Conservation (phyloP, 2,113 vertebrate genomes). For the Amazona vittata region DNA sequence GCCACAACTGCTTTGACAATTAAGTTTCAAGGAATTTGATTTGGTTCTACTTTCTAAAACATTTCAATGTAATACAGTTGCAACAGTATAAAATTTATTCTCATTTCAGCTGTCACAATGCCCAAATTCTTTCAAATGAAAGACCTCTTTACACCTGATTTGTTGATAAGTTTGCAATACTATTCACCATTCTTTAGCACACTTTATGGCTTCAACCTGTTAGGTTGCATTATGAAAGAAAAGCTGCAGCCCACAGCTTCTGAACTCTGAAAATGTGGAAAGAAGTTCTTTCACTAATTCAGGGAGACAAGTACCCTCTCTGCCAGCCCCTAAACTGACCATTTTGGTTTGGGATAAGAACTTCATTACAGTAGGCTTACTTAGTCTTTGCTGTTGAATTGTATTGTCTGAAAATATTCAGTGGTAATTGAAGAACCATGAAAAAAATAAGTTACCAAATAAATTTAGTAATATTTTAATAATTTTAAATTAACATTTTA, state of each 20-base stretch:
- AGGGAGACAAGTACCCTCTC: neutral
- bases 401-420: neutral
- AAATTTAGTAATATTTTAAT: neutral
- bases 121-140: neutral
- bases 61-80: neutral
- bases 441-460: neutral
- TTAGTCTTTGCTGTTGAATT: neutral
- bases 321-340: fast-evolving
- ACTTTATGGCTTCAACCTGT: neutral
- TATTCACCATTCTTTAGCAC: neutral
- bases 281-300: neutral
- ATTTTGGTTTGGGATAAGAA: neutral
- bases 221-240: neutral
- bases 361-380: neutral
- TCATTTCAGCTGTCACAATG: neutral
- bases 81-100: neutral
- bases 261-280: neutral
- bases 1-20: neutral
- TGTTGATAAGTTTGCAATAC: neutral
- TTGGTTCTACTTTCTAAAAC: neutral
- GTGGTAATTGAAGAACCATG: neutral
- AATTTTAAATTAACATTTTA: neutral
- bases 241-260: neutral
- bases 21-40: neutral
- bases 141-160: neutral